phyloP scores from a whole-genome alignment of 2,797 vertebrate species.

The Valencia hispanica region DNA sequence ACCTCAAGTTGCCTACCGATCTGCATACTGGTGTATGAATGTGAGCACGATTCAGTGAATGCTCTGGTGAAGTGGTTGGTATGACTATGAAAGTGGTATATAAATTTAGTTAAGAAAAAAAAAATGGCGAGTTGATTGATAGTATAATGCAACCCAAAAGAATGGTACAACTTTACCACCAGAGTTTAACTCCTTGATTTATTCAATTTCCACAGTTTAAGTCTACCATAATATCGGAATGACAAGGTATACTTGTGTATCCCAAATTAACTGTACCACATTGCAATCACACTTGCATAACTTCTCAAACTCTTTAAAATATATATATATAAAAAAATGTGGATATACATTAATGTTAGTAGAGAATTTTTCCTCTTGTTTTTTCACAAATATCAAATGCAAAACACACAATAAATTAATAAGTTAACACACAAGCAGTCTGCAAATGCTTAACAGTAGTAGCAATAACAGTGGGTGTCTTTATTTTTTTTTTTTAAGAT shows the following conservation, averaged over 20 bases:
- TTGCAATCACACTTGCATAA: slow-evolving; percentile 76
- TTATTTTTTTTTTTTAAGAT: too few relatives aligned
- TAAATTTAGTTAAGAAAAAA: not conserved
- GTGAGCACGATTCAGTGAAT: too few relatives aligned
- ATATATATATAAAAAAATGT: too few relatives aligned
- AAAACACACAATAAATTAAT: slow-evolving; percentile 96
- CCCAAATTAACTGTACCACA: slow-evolving; percentile 82
- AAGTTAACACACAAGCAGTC: slow-evolving; percentile 96
- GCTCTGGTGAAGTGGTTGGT: too few relatives aligned
- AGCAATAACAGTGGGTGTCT: slow-evolving; percentile 80
- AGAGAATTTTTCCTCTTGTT: slow-evolving; percentile 66
- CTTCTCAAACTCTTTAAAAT: slow-evolving; percentile 83
- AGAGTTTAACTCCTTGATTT: slow-evolving; percentile 73
- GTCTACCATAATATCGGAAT: slow-evolving; percentile 78
- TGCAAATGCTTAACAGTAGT: slow-evolving; percentile 86
- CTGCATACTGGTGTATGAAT: too few relatives aligned
- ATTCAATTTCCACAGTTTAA: slow-evolving; percentile 80
- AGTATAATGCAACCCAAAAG: not conserved
- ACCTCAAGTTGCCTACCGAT: too few relatives aligned
- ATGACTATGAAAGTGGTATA: too few relatives aligned
- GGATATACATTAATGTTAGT: slow-evolving; percentile 84
- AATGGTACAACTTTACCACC: slow-evolving; percentile 13
- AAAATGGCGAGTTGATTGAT: not conserved
- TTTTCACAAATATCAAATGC: slow-evolving; percentile 73
- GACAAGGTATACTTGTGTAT: slow-evolving; percentile 74